Percentiles rank a stretch among this genome's conserved stretches.
phyloP scores from a whole-genome alignment of 2,797 vertebrate species.

The Echeneis naucrates region DNA sequence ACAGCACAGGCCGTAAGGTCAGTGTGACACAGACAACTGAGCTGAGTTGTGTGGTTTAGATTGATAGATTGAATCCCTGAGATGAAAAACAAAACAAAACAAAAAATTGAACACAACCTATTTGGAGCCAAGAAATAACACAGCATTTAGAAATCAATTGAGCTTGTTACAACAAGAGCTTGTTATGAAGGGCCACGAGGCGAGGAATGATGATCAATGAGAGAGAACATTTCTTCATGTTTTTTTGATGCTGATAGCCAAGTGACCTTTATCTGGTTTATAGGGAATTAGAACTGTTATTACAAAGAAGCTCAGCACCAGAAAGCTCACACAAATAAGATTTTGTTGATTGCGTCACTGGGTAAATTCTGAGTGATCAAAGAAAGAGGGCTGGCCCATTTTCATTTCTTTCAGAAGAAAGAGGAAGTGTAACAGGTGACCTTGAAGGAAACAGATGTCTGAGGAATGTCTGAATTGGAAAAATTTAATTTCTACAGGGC shows the following conservation, averaged over 20 bases:
- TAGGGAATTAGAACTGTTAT: conserved; percentile 44
- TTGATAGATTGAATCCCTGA: conserved; percentile 40
- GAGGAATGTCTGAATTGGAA: conserved; percentile 32
- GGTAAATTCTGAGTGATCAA: conserved; percentile 29
- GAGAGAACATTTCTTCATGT: conserved; percentile 25
- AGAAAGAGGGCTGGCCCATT: conserved; percentile 19
- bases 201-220: conserved; percentile 21
- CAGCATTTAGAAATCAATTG: background rate
- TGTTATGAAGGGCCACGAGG: conserved; percentile 12
- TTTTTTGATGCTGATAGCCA: conserved; percentile 32
- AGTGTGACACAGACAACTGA: conserved; percentile 28
- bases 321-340: conserved; percentile 9
- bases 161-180: conserved; percentile 13
- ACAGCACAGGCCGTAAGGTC: conserved; percentile 51
- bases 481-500: conserved; percentile 53
- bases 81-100: conserved; percentile 19
- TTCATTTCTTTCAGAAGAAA: conserved; percentile 33
- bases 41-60: conserved; percentile 37
- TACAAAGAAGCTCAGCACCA: conserved; percentile 28
- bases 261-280: conserved; percentile 47
- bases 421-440: conserved; percentile 54
- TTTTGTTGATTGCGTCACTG: conserved; percentile 23
- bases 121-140: background rate
- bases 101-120: background rate
- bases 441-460: conserved; percentile 15